Evolutionary conservation across 2,113 vertebrate genomes (phyloP).

Genomic region (Strix uralensis): DNA sequence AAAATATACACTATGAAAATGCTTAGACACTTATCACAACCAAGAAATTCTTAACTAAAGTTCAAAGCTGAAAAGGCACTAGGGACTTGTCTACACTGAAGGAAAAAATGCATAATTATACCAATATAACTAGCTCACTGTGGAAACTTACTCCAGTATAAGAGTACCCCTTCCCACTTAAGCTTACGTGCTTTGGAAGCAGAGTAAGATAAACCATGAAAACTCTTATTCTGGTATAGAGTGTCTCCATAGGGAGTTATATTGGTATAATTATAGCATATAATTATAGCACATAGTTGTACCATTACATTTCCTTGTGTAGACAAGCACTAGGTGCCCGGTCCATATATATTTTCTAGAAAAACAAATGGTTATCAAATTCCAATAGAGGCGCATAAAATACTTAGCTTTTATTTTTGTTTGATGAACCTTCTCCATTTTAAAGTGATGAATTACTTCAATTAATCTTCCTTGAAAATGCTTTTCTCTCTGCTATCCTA

Average conservation of each 20-base stretch:
- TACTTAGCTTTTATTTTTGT: constrained; percentile 37
- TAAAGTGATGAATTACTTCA: constrained; percentile 44
- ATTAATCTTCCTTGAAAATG: constrained; percentile 54
- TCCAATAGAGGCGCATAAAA: constrained; percentile 19
- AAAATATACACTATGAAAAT: constrained; percentile 41
- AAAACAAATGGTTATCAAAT: constrained; percentile 21
- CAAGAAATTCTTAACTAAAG: constrained; percentile 62
- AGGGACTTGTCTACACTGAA: constrained; percentile 34
- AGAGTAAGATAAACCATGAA: not conserved
- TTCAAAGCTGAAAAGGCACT: constrained; percentile 54
- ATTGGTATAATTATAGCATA: constrained; percentile 51
- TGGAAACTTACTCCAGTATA: constrained; percentile 26
- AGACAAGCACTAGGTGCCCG: constrained; percentile 35
- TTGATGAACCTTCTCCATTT: constrained; percentile 50
- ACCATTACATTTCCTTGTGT: not conserved
- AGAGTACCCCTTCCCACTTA: constrained; percentile 16
- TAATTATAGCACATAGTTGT: constrained; percentile 46
- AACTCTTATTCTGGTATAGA: constrained; percentile 47
- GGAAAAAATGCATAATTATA: constrained; percentile 35
- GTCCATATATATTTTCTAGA: constrained; percentile 13
- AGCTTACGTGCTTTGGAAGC: not conserved
- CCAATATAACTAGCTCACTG: constrained; percentile 13
- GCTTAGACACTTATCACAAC: constrained; percentile 45
- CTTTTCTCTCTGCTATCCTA: constrained; percentile 13
- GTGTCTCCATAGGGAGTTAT: constrained; percentile 35